phyloP scores from a whole-genome alignment of 2,113 vertebrate genomes.

The Acrocephalus arundinaceus region DNA sequence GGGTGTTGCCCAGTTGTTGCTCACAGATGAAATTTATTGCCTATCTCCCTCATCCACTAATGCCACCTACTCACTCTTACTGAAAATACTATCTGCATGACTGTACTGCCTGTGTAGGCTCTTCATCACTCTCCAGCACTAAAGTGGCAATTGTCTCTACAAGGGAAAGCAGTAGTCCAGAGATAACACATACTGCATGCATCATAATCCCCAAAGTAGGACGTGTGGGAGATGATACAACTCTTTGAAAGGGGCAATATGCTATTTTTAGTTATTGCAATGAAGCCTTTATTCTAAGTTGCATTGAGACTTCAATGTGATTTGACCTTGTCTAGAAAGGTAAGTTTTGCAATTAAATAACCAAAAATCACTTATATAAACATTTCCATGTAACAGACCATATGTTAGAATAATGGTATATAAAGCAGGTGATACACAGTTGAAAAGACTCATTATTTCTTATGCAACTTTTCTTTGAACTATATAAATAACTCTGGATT shows the following conservation, averaged over 20 bases:
- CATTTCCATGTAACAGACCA: neutral
- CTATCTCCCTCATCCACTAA: neutral
- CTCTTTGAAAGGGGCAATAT: neutral
- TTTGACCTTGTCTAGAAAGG: neutral
- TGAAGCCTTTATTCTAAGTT: neutral
- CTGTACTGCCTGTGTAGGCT: conserved; percentile 24
- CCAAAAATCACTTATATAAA: neutral
- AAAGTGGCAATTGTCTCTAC: conserved; percentile 1
- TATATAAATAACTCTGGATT: conserved; percentile 12
- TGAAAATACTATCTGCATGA: conserved; percentile 7
- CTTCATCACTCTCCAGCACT: neutral
- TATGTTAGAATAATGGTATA: neutral
- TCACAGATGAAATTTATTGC: neutral
- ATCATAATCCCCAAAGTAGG: conserved; percentile 25
- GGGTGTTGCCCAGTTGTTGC: neutral
- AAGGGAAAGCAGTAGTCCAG: neutral
- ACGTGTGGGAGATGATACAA: conserved; percentile 10
- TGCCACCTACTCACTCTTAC: conserved; percentile 4
- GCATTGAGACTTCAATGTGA: neutral
- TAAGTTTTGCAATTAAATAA: conserved; percentile 6
- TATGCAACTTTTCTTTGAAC: neutral
- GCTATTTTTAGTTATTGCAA: conserved; percentile 28
- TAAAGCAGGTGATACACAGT: neutral
- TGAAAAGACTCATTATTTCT: neutral
- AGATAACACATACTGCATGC: neutral